Conservation (phyloP, 53 echinoderm and acorn worm species). For the Crossaster papposus region DNA sequence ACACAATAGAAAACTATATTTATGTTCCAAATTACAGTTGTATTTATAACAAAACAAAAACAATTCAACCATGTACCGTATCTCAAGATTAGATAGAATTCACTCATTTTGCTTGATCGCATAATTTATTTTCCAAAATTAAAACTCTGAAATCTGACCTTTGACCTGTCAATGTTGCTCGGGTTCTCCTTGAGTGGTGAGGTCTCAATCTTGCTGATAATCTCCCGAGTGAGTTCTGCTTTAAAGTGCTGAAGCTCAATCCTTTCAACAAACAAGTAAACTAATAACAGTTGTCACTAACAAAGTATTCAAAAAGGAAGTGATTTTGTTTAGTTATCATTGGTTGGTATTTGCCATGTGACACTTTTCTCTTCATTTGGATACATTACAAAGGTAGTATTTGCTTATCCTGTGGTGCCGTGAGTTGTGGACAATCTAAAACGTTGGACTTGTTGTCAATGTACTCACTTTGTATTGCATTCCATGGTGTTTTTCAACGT, state of each 20-base stretch:
- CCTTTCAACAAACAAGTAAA: slow-evolving; percentile 9
- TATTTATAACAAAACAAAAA: no score
- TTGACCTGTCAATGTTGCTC: not conserved
- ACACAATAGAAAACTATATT: no score
- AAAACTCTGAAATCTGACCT: not conserved
- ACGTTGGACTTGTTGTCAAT: not conserved
- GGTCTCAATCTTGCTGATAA: slow-evolving; percentile 43
- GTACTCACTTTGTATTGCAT: slow-evolving; percentile 42
- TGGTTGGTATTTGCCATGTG: no score
- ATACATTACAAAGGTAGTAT: not conserved
- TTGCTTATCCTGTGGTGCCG: not conserved
- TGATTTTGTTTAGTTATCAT: not conserved
- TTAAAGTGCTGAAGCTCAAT: slow-evolving; percentile 51
- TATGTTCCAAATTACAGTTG: no score
- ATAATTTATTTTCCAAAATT: not conserved
- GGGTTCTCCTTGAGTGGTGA: slow-evolving; percentile 14
- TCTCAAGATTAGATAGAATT: no score
- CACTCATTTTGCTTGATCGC: no score
- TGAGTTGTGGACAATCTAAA: not conserved
- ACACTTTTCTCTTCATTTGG: no score
- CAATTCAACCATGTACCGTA: no score
- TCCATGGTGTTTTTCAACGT: slow-evolving; percentile 24
- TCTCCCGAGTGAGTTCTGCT: slow-evolving; percentile 31
- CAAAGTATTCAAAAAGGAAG: not conserved
- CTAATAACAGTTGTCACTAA: not conserved